Base-by-base conservation (phyloP, 2,888 invertebrate genomes). In the Apamea epomidion region DNA sequence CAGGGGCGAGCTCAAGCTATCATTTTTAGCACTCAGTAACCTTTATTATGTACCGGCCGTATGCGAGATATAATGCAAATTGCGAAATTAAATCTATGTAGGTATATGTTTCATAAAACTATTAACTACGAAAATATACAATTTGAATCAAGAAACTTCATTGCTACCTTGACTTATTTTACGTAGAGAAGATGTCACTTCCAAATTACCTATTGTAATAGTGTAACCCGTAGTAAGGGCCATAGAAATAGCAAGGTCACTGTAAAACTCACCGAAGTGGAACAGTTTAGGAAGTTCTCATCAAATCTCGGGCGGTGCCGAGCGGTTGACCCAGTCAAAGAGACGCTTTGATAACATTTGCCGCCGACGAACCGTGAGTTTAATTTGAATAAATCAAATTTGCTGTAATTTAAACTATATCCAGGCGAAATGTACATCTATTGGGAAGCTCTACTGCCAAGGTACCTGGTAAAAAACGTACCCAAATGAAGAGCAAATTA, bases 311-410 rank as follows among this genome's bases (percentile, higher is more conserved):
- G 90, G 88, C 88, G 85, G 88, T 89, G 86, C 83, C 90, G 84
- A 88, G 91, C 93, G 92, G 93, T 92, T 92, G 92, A 91, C 92
- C 93, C 91, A 92, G 91, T 92, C 93, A 93, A 93, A 94, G 93
- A 94, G 93, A 88, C 92, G 92, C 94, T 95, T 95, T 94, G 94
- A 95, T 94, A 94, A 93, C 93, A 93, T 94, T 94, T 92, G 92
- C 90, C 88, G 90, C 87, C 92, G 91, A 91, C 93, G 92, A 94
- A 92, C 93, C 93, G 91, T 92, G 90, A 92, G 92, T 90, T 92
- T 93, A 93, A 94, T 95, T 95, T 94, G 93, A 95, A 95, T 95
- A 94, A 94, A 95, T 96, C 94, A 94, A 95, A 95, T 94, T 93
- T 92, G 91, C 88, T 87, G 90, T 91, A 91, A 93, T 92, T 92